These are phyloP conservation scores for Lysandra coridon DNA, from an alignment of 2,888 invertebrate species.

Conservation along the genomic window DNA sequence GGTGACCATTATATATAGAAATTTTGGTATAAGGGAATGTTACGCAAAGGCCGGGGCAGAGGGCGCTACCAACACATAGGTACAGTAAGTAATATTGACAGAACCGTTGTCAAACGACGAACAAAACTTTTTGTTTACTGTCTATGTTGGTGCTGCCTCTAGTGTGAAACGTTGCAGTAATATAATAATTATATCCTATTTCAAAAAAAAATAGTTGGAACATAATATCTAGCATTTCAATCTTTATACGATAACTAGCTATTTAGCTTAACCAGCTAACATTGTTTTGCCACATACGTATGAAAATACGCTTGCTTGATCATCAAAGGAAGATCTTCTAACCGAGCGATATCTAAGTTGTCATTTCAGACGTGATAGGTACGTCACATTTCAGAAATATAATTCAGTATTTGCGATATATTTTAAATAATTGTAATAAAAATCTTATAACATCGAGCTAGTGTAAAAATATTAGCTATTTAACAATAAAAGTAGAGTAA, in stretches of 20 bases:
- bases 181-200: not conserved
- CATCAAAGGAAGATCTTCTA: not conserved
- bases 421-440: not conserved
- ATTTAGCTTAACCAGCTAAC: not conserved
- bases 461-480: not conserved
- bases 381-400: no score
- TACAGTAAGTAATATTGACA: no score
- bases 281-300: not conserved
- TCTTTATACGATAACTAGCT: not conserved
- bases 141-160: no score
- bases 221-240: not conserved
- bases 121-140: no score
- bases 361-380: no score
- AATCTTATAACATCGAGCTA: not conserved
- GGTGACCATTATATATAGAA: constrained; percentile 44
- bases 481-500: not conserved
- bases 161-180: no score
- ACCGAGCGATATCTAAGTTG: not conserved
- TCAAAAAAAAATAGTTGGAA: not conserved
- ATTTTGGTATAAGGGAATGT: not conserved
- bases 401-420: no score
- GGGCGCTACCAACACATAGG: no score
- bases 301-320: no score
- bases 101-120: no score
- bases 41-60: no score